Evolutionary conservation across 2,797 vertebrate genomes (phyloP), one percentile per base, ranked within the genome.

Genomic region (Fistularia tabacaria): DNA sequence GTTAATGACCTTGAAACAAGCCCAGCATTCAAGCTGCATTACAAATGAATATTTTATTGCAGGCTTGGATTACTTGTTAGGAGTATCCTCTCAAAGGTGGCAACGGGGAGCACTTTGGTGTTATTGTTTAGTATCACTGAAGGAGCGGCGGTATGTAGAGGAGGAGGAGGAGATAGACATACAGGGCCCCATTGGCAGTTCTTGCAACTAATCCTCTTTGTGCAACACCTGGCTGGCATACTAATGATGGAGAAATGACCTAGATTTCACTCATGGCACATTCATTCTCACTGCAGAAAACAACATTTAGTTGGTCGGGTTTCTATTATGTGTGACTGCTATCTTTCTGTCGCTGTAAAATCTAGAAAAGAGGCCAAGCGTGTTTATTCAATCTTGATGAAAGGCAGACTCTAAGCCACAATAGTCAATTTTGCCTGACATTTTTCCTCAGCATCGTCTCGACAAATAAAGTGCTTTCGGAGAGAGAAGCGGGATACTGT

Each of bases 191-290:
- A 41, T 55, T 73, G 69, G 77, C 63, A 65, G 62, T 58, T 66
- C 73, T 73, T 73, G 56, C 51, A 67, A 77, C 63, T 87, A 85
- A 86, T 88, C 83, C 77, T 83, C 77, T 84, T 81, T 82, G 73
- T 11, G n/a, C 62, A 65, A 77, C 80, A 89, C 85, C 87, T 87
- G 84, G 80, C 68, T 84, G 66, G 85, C 80, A 87, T 86, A 77
- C 82, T 84, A 84, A 87, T 84, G 81, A 81, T 58, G 63, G 65
- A 74, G 61, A 78, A 85, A 83, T 81, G 85, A 81, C 83, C 84
- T 69, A 87, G 78, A 85, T 86, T 86, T 79, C 39, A 66, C 54
- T 73, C 42, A 42, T 14, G 12, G 50, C 53, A 60, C 70, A 76
- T 72, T 76, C 55, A 62, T 64, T 58, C 57, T 59, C 42, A 10